phyloP scores from a whole-genome alignment of 1,140 invertebrate species.

The Drosophila seguyi region DNA sequence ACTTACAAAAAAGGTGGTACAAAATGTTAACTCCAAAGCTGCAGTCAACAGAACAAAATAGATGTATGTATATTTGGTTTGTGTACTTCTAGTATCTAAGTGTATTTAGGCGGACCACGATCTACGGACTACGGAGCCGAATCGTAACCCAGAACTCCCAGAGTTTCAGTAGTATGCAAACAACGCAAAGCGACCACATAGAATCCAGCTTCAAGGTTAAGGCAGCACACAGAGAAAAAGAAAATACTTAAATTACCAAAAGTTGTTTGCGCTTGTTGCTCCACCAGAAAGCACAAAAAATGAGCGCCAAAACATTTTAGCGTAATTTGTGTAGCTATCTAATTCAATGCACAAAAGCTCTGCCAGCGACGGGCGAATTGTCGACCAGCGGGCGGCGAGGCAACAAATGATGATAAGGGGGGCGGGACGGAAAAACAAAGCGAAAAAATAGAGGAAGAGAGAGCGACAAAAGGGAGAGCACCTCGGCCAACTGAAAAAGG shows the following conservation, averaged over 20 bases:
- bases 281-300: constrained; percentile 48
- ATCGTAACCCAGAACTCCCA: not conserved
- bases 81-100: not conserved
- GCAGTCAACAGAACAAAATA: too few relatives aligned
- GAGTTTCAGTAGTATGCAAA: not conserved
- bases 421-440: constrained; percentile 7
- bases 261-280: constrained; percentile 72
- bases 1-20: too few relatives aligned
- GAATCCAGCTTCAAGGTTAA: constrained; percentile 72
- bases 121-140: not conserved
- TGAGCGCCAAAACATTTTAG: constrained; percentile 74
- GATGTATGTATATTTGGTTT: too few relatives aligned
- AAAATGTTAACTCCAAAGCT: too few relatives aligned
- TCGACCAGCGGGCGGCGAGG: not conserved
- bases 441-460: not conserved
- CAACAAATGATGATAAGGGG: not conserved
- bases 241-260: constrained; percentile 57
- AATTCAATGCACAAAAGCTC: constrained; percentile 78
- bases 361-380: constrained; percentile 8
- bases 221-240: constrained; percentile 46
- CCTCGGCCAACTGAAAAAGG: constrained; percentile 5
- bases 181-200: constrained; percentile 23
- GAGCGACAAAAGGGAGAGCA: not conserved
- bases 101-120: not conserved
- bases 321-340: constrained; percentile 77